phyloP scores from a whole-genome alignment of 2,113 vertebrate genomes.

The Ammodytes dubius region DNA sequence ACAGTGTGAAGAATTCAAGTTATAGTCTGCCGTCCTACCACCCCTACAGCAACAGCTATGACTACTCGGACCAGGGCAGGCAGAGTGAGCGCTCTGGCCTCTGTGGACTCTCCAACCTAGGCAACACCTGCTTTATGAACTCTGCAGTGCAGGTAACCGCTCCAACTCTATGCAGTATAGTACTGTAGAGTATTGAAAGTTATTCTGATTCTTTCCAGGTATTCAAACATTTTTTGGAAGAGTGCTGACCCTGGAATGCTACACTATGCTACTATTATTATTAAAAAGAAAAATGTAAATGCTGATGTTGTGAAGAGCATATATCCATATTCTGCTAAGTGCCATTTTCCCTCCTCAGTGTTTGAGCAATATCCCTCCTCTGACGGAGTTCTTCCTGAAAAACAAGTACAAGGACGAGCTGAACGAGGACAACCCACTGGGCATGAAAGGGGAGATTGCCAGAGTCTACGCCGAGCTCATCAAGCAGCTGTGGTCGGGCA shows the following conservation, averaged over 20 bases:
- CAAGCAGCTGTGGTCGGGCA: slow-evolving; percentile 98
- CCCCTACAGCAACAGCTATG: slow-evolving; percentile 95
- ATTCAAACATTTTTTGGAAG: background rate
- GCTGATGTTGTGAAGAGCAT: background rate
- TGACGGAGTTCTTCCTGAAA: slow-evolving; percentile 97
- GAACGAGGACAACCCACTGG: slow-evolving; percentile 98
- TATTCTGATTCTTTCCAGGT: background rate
- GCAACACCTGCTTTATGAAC: slow-evolving; percentile 99
- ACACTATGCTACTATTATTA: no score
- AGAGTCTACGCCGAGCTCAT: slow-evolving; percentile 95
- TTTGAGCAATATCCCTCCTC: slow-evolving; percentile 96
- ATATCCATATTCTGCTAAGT: background rate
- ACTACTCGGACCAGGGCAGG: slow-evolving; percentile 94
- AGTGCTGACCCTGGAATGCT: no score
- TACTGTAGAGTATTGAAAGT: background rate
- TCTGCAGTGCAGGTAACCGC: slow-evolving; percentile 96
- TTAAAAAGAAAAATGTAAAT: background rate
- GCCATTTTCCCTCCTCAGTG: slow-evolving; percentile 85
- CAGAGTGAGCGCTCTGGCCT: slow-evolving; percentile 94
- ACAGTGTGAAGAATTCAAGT: slow-evolving; percentile 98
- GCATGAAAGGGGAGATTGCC: slow-evolving; percentile 99
- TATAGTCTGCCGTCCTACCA: slow-evolving; percentile 96
- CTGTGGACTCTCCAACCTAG: slow-evolving; percentile 98
- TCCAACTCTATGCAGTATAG: background rate
- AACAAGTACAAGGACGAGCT: slow-evolving; percentile 96